phyloP scores from a whole-genome alignment of 1,140 invertebrate genomes.

The Epicauta chinensis region DNA sequence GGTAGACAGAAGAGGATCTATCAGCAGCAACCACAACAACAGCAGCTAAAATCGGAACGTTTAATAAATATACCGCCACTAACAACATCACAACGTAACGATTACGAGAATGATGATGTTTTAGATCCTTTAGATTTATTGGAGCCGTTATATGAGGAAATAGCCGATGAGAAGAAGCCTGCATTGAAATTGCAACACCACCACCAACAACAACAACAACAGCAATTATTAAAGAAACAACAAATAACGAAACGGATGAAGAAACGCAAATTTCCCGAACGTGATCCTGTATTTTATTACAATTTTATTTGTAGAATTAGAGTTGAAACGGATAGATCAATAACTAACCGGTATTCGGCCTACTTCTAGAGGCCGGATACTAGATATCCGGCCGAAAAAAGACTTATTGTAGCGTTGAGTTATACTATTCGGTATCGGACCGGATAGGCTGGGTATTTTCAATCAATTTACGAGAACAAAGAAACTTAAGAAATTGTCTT shows the following conservation, averaged over 20 bases:
- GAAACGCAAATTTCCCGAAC: constrained; percentile 24
- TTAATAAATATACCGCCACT: background rate
- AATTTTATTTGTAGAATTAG: background rate
- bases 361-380: too few relatives aligned
- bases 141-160: constrained; percentile 32
- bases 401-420: too few relatives aligned
- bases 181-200: too few relatives aligned
- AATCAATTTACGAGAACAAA: too few relatives aligned
- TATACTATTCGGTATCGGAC: too few relatives aligned
- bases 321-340: too few relatives aligned
- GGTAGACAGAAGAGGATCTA: constrained; percentile 7
- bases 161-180: constrained; percentile 23
- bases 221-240: background rate
- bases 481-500: too few relatives aligned
- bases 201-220: constrained; percentile 7
- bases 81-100: background rate
- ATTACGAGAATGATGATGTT: constrained; percentile 20
- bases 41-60: constrained; percentile 5
- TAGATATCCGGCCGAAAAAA: too few relatives aligned
- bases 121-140: constrained; percentile 30
- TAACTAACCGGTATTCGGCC: too few relatives aligned
- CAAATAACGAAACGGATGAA: constrained; percentile 9
- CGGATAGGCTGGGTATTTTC: too few relatives aligned
- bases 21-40: background rate
- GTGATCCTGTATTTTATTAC: background rate